phyloP scores from a whole-genome alignment of 2,888 invertebrate species.

The Yponomeuta cagnagella region DNA sequence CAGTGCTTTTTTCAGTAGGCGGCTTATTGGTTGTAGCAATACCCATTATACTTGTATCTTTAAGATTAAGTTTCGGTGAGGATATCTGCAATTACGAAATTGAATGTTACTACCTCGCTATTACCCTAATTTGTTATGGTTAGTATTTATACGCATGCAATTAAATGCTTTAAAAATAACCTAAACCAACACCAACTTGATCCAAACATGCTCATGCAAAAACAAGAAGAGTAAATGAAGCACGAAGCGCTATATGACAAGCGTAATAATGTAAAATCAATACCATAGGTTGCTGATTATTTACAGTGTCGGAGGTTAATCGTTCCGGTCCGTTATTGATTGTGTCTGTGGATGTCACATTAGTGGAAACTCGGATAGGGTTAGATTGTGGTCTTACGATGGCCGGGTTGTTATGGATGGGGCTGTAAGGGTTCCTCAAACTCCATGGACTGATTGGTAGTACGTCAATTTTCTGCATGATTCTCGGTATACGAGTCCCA shows the following conservation, averaged over 20 bases:
- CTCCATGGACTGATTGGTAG: constrained; percentile 77
- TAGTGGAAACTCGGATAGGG: constrained; percentile 80
- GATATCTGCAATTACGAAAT: constrained; percentile 73
- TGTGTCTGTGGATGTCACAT: constrained; percentile 74
- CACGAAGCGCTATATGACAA: constrained; percentile 48
- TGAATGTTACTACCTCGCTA: constrained; percentile 56
- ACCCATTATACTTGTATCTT: constrained; percentile 67
- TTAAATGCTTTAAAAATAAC: background rate
- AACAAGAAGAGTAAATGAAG: constrained; percentile 2
- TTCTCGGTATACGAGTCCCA: constrained; percentile 84
- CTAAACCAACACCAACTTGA: background rate
- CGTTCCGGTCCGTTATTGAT: constrained; percentile 76
- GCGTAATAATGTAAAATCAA: constrained; percentile 67
- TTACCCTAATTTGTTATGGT: constrained; percentile 43
- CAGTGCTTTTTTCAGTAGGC: constrained; percentile 70
- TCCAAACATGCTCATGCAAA: constrained; percentile 33
- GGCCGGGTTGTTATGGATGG: constrained; percentile 74
- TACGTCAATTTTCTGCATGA: constrained; percentile 75
- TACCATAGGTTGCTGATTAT: constrained; percentile 73
- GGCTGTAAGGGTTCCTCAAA: constrained; percentile 77
- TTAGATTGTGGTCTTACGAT: constrained; percentile 74
- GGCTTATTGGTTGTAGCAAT: constrained; percentile 63
- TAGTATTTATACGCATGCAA: constrained; percentile 51
- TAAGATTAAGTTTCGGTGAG: constrained; percentile 71
- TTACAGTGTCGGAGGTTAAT: constrained; percentile 73